Percentiles rank a stretch among this genome's conserved stretches.
These are phyloP conservation scores for Aleiodes leptofemur DNA, from an alignment of 2,888 invertebrate genomes.

Conservation along the genomic window DNA sequence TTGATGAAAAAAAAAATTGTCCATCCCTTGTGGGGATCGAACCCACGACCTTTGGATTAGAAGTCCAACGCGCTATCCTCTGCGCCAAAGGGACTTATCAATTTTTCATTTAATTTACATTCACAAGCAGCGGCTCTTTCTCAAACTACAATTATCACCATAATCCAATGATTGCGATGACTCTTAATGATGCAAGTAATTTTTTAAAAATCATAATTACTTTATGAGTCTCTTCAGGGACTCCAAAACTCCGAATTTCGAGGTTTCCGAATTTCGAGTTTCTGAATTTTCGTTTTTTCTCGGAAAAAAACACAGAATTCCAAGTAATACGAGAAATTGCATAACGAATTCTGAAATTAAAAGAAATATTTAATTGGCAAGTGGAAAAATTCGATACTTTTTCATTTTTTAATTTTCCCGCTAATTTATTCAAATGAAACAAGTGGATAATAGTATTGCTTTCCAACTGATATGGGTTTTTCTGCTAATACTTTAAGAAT, in stretches of 20 bases:
- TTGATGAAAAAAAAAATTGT: slow-evolving; percentile 56
- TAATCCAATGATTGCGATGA: neutral
- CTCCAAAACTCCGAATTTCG: slow-evolving; percentile 26
- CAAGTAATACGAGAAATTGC: slow-evolving; percentile 58
- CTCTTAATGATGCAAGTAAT: neutral
- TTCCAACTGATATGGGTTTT: no score
- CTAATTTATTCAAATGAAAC: no score
- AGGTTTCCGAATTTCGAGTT: neutral
- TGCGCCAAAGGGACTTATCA: slow-evolving; percentile 73
- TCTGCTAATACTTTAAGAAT: no score
- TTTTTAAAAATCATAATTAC: slow-evolving; percentile 4
- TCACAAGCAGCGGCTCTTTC: neutral
- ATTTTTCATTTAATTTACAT: neutral
- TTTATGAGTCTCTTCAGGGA: slow-evolving; percentile 33
- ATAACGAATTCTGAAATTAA: slow-evolving; percentile 58
- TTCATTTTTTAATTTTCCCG: no score
- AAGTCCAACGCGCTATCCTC: slow-evolving; percentile 75
- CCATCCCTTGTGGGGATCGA: slow-evolving; percentile 75
- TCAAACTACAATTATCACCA: neutral
- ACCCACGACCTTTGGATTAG: slow-evolving; percentile 75
- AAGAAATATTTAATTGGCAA: neutral
- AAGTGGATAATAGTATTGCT: no score
- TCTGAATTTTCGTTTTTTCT: slow-evolving; percentile 48
- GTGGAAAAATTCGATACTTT: neutral
- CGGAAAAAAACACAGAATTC: slow-evolving; percentile 60